phyloP scores from a whole-genome alignment of 2,113 vertebrate genomes.

The Hydropotes inermis region DNA sequence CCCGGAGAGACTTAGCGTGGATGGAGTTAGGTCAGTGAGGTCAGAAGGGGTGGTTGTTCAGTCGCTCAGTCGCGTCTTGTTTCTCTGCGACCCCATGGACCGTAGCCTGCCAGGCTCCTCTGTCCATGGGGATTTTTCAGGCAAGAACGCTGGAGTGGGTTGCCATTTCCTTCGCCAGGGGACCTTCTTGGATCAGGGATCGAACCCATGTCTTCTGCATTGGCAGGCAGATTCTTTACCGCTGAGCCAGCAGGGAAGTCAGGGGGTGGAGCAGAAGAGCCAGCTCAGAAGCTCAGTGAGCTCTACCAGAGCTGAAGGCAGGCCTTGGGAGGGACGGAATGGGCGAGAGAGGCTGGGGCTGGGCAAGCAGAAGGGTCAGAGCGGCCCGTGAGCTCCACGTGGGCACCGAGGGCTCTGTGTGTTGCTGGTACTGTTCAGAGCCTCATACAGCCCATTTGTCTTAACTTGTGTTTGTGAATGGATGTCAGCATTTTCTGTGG shows the following conservation, averaged over 20 bases:
- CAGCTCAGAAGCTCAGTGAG: neutral
- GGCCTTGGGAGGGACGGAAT: neutral
- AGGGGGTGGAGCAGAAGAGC: neutral
- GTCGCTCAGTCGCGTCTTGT: neutral
- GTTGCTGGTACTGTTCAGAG: neutral
- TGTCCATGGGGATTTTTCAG: neutral
- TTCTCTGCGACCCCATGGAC: neutral
- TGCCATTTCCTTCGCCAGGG: neutral
- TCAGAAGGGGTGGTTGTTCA: neutral
- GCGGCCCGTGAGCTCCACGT: accelerated
- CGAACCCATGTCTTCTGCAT: neutral
- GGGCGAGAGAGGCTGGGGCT: neutral
- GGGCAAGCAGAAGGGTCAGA: accelerated
- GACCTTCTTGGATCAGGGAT: neutral
- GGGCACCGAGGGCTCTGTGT: accelerated
- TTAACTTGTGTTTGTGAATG: neutral
- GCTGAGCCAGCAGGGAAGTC: neutral
- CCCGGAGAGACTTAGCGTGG: neutral
- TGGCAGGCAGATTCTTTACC: neutral
- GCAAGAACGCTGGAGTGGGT: neutral
- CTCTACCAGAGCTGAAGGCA: neutral
- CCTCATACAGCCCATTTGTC: neutral
- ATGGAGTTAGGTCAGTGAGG: neutral
- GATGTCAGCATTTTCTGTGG: neutral
- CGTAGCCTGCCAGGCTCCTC: neutral